A percentile compares a stretch with the other conserved stretches of the same genome.
Evolutionary conservation across 2,888 invertebrate species (phyloP).

Genomic region (Ephialtes manifestator): DNA sequence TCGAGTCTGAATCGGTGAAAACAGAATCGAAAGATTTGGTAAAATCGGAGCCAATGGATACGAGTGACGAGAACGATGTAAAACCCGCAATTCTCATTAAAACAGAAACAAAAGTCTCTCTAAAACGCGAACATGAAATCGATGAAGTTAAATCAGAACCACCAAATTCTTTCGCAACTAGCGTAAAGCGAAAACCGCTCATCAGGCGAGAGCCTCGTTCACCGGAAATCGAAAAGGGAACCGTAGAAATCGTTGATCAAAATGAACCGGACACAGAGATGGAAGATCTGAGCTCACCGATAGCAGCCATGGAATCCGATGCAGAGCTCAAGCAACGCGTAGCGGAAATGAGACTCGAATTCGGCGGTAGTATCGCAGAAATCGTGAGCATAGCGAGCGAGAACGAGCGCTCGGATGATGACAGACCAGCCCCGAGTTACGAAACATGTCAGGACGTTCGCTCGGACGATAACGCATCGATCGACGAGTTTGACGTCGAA

Average conservation of each 20-base stretch:
- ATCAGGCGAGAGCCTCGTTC: conserved; percentile 53
- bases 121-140: conserved; percentile 62
- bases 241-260: conserved; percentile 85
- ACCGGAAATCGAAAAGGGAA: conserved; percentile 77
- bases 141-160: conserved; percentile 54
- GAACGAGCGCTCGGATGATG: conserved; percentile 76
- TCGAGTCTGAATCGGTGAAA: conserved; percentile 44
- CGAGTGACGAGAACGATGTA: conserved; percentile 18
- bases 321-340: conserved; percentile 85
- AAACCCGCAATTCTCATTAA: conserved; percentile 48
- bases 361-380: conserved; percentile 79
- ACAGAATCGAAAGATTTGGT: conserved; percentile 66
- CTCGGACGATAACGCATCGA: conserved; percentile 79
- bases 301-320: conserved; percentile 85
- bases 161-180: conserved; percentile 59
- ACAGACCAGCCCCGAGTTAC: conserved; percentile 60
- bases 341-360: conserved; percentile 86
- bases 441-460: conserved; percentile 74
- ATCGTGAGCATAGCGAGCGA: conserved; percentile 74
- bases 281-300: conserved; percentile 85
- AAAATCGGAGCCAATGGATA: conserved; percentile 54
- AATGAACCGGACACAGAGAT: conserved; percentile 82
- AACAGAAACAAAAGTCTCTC: conserved; percentile 41
- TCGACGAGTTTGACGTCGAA: conserved; percentile 84
- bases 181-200: conserved; percentile 64